Base-by-base conservation (phyloP, 2,113 vertebrate species). In the Indicator indicator region DNA sequence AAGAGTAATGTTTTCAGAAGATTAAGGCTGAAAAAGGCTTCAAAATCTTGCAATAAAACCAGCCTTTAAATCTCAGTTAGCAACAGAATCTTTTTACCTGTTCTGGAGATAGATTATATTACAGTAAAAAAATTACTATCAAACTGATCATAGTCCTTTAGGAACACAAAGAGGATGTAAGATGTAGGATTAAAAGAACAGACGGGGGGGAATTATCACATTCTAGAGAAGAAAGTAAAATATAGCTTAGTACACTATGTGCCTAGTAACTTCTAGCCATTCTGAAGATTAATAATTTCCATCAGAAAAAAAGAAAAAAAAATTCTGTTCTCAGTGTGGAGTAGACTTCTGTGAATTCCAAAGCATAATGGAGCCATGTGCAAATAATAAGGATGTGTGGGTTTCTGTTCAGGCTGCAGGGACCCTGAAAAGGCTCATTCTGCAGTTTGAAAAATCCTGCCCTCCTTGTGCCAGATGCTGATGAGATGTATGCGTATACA, bases 321-420 rank as follows among this genome's bases (percentile, higher is more conserved):
- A 64, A 20, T 79, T 42, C 46, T 73, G 40, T 87, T 91, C 72
- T 89, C 36, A 52, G n/a, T 71, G 52, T 90, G 36, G 52, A 91
- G 64, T 67, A 94, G 79, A 74, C 64, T 90, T 91, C 42, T 60
- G 52, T 88, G 95, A 80, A 95, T 94, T 89, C 75, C 72, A 71
- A 65, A 78, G 80, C 77, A 64, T 94, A 95, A 96, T 86, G 88
- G 86, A 77, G 77, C 88, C 88, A 82, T 78, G 94, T 94, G 95
- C 89, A 95, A 94, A 95, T 95, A 90, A 74, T 90, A 79, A 82
- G 67, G 20, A 88, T 88, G 86, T 83, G 83, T 70, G 79, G 56
- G 76, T 88, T 95, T 95, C 76, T 91, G 54, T 90, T 96, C 84
- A 95, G 70, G 32, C 79, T 77, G 72, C 88, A 81, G 80, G 62